Percentiles rank a stretch among this genome's conserved stretches.
phyloP scores from a whole-genome alignment of 1,140 invertebrate species.

The Achroia grisella region DNA sequence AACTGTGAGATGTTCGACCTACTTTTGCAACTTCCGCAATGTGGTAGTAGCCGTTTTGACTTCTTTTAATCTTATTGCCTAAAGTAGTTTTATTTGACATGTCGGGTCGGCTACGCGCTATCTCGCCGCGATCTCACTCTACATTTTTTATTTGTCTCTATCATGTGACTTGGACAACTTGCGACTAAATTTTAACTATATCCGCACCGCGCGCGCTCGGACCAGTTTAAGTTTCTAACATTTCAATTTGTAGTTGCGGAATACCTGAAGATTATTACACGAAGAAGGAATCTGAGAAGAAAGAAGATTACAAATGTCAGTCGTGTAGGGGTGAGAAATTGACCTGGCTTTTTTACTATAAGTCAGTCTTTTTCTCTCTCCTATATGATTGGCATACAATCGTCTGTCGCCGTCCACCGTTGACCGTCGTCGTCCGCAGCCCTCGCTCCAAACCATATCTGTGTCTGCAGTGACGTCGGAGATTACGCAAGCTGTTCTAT shows the following conservation, averaged over 20 bases:
- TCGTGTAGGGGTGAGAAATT: constrained; percentile 61
- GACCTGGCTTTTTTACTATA: constrained; percentile 49
- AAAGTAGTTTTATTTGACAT: constrained; percentile 16
- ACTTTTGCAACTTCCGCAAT: constrained; percentile 54
- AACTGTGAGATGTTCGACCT: constrained; percentile 40
- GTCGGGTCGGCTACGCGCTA: constrained; percentile 13
- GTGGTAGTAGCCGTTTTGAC: constrained; percentile 26
- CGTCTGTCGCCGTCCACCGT: constrained; percentile 19
- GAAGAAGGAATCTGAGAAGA: constrained; percentile 33
- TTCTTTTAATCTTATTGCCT: constrained; percentile 22
- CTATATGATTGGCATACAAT: constrained; percentile 56
- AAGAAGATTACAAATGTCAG: constrained; percentile 46
- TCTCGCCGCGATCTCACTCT: constrained; percentile 18
- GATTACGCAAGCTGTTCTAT: constrained; percentile 60
- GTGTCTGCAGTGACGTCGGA: constrained; percentile 63
- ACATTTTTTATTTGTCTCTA: constrained; percentile 28
- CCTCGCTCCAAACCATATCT: constrained; percentile 8
- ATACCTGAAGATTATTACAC: constrained; percentile 17
- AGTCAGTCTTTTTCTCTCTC: constrained; percentile 74
- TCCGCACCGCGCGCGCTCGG: constrained; percentile 20
- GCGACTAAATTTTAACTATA: constrained; percentile 1
- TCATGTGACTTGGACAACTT: constrained; percentile 34
- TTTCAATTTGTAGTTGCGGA: constrained; percentile 31
- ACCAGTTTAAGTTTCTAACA: constrained; percentile 15
- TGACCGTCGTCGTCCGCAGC: background rate